A percentile compares a stretch with the other conserved stretches of the same genome.
Evolutionary conservation across 2,113 vertebrate genomes (phyloP).

Genomic region (Pygoscelis antarcticus): DNA sequence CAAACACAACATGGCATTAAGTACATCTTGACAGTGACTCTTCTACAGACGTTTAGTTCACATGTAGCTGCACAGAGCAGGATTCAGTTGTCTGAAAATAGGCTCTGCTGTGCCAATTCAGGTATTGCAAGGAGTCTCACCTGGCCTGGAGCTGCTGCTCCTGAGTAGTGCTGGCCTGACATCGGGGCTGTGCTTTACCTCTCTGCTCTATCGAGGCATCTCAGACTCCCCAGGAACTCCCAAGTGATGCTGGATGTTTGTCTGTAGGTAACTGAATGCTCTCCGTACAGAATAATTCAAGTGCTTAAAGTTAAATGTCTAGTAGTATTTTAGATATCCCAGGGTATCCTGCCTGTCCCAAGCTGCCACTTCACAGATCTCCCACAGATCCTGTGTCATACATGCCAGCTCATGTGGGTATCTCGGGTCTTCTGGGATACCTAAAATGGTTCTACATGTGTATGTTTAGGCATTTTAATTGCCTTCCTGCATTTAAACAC

Average conservation of each 20-base stretch:
- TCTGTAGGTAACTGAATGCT: neutral
- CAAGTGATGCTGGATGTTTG: neutral
- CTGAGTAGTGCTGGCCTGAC: neutral
- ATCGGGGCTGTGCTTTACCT: rapidly evolving
- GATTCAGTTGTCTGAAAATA: neutral
- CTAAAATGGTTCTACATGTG: neutral
- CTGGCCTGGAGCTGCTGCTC: neutral
- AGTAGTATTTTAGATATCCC: neutral
- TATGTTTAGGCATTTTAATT: neutral
- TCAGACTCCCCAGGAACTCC: neutral
- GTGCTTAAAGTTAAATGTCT: neutral
- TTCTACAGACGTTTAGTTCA: neutral
- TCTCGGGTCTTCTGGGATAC: neutral
- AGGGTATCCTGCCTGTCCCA: neutral
- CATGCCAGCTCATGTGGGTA: neutral
- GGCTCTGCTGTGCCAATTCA: neutral
- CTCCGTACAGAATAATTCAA: neutral
- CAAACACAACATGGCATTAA: neutral
- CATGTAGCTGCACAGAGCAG: neutral
- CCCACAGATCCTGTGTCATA: neutral
- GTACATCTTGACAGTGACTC: neutral
- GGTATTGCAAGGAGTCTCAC: neutral
- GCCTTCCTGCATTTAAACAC: neutral
- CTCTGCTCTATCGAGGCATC: rapidly evolving
- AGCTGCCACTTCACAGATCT: neutral